Evolutionary conservation across 1,140 invertebrate genomes (phyloP).

Genomic region (Lineus longissimus): DNA sequence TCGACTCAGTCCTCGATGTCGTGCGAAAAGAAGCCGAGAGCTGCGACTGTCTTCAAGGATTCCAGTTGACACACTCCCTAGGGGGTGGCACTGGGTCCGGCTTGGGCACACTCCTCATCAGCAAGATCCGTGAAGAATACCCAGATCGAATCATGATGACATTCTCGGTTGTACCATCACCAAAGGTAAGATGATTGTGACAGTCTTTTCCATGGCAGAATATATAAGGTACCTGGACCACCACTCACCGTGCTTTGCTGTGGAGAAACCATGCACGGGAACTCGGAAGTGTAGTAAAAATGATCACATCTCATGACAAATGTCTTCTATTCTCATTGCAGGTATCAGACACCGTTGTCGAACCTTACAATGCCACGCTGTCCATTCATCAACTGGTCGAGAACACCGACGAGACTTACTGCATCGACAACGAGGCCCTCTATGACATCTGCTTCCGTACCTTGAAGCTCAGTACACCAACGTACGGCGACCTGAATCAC

Average conservation of each 20-base stretch:
- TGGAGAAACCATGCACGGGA: too few species aligned
- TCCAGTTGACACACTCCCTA: conserved; percentile 75
- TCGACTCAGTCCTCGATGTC: conserved; percentile 75
- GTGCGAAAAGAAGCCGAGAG: conserved; percentile 78
- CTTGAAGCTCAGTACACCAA: conserved; percentile 70
- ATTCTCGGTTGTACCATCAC: conserved; percentile 86
- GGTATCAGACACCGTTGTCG: conserved; percentile 61
- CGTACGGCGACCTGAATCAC: conserved; percentile 64
- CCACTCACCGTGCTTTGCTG: too few species aligned
- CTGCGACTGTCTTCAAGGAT: conserved; percentile 77
- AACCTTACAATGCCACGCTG: conserved; percentile 63
- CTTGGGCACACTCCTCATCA: conserved; percentile 61
- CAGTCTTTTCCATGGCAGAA: too few species aligned
- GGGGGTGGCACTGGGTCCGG: conserved; percentile 55
- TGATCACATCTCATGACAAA: too few species aligned
- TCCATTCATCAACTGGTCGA: conserved; percentile 77
- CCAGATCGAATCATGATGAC: conserved; percentile 89
- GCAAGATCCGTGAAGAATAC: conserved; percentile 61
- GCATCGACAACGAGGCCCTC: conserved; percentile 73
- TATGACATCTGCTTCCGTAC: conserved; percentile 92
- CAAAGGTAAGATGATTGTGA: conserved; percentile 61
- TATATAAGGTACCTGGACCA: too few species aligned
- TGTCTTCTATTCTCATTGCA: conserved; percentile 23
- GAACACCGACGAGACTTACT: conserved; percentile 66
- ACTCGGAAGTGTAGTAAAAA: too few species aligned